Evolutionary conservation across 2,888 invertebrate genomes (phyloP).

Genomic region (Escarpia spicata): DNA sequence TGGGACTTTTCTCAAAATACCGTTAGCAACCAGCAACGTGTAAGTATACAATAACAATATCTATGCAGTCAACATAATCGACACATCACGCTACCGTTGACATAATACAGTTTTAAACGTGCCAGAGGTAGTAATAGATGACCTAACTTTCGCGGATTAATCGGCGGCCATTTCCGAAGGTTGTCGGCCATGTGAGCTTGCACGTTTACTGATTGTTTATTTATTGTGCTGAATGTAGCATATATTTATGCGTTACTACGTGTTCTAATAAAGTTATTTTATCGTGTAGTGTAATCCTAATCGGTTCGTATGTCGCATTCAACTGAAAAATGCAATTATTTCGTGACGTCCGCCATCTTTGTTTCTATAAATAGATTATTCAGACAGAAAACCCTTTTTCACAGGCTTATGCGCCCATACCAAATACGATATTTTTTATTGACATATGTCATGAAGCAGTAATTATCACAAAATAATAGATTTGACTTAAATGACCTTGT

Average conservation of each 20-base stretch:
- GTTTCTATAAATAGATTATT: neutral
- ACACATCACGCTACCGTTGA: neutral
- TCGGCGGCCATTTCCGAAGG: constrained; percentile 5
- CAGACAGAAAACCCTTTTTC: neutral
- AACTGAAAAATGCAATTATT: neutral
- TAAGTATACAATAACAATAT: neutral
- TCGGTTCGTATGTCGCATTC: neutral
- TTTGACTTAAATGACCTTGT: neutral
- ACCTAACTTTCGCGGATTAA: neutral
- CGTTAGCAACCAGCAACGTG: neutral
- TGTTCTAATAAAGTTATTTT: neutral
- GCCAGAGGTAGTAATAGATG: neutral
- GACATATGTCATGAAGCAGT: neutral
- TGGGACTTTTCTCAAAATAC: constrained; percentile 13
- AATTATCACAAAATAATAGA: neutral
- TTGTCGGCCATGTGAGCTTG: neutral
- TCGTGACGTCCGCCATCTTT: neutral
- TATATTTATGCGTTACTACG: neutral
- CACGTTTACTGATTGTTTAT: neutral
- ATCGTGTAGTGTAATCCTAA: neutral
- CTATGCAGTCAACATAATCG: neutral
- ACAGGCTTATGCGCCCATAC: neutral
- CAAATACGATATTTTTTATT: neutral
- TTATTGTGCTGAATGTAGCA: neutral
- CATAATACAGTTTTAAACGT: neutral